Base-by-base conservation (phyloP, 2,888 invertebrate genomes). In the Noctua comes region DNA sequence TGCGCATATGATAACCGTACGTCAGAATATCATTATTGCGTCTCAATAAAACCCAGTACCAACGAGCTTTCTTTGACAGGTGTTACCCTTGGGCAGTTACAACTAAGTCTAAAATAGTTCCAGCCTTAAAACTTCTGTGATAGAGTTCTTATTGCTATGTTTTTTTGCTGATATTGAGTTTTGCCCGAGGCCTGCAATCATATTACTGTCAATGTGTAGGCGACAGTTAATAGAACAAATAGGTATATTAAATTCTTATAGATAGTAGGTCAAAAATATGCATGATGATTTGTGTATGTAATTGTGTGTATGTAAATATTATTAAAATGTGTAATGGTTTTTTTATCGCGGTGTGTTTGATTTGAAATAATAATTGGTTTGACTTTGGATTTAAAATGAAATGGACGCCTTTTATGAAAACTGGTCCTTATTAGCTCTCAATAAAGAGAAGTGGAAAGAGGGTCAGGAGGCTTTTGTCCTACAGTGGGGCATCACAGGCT, bases 1-100 rank as follows among this genome's bases (percentile, higher is more conserved):
- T 40, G 24, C 16, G 24, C n/a, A 3, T n/a, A 11, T 43, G 13
- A 51, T 27, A 72, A 40, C 57, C 59, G 59, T 31, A n/a, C 43
- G 10, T 64, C 36, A 70, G 36, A 74, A 77, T 66, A 43, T 43
- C 21, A 66, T 74, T 40, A 72, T 27, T 69, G 54, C 66, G n/a
- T 24, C 68, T 77, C 27, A 51, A 84, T 79, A 66, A 57, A 79
- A 68, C 59, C 48, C 7, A 76, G 40, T 36, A 77, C 36, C 43
- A 69, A 70, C 62, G 13, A 72, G 74, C 76, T 75, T 80, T 87
- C 62, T 79, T 77, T 73, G 76, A 71, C 87, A 74, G 73, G 18
- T 64, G 71, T 43, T 73, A 57, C 70, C 84, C 79, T 87, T 66
- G 80, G 48, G 54, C 43, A 71, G 36, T 66, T 27, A 72, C 40